A percentile compares a stretch with the other conserved stretches of the same genome.
These are phyloP conservation scores for Okapia johnstoni DNA, from an alignment of 2,113 vertebrate genomes.

Conservation along the genomic window DNA sequence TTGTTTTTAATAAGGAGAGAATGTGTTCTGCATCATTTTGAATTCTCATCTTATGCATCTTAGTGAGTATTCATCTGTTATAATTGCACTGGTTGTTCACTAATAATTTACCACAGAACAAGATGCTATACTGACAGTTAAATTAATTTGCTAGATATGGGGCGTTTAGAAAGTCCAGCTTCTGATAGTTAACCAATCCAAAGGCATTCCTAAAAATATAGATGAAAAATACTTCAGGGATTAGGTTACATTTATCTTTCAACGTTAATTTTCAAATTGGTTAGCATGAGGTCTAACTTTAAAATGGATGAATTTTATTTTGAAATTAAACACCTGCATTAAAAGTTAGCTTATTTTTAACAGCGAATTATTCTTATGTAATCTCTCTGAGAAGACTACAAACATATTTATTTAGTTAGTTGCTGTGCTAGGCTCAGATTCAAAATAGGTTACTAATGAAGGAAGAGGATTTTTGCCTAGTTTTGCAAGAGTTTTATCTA, in stretches of 20 bases:
- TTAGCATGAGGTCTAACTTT: conserved; percentile 39
- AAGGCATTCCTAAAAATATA: conserved; percentile 51
- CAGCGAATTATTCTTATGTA: not conserved
- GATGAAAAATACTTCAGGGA: conserved; percentile 50
- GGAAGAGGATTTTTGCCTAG: conserved; percentile 51
- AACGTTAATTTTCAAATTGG: conserved; percentile 43
- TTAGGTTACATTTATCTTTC: conserved; percentile 45
- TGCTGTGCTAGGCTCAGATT: conserved; percentile 41
- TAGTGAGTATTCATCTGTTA: not conserved
- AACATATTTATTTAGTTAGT: conserved; percentile 28
- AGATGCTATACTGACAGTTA: not conserved
- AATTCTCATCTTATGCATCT: not conserved
- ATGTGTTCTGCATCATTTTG: not conserved
- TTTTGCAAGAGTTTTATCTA: conserved; percentile 56
- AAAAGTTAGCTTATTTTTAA: conserved; percentile 19
- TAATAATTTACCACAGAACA: not conserved
- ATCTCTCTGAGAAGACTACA: conserved; percentile 42
- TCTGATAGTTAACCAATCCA: conserved; percentile 26
- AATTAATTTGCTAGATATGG: conserved; percentile 23
- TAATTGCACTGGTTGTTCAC: not conserved
- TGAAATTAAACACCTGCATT: not conserved
- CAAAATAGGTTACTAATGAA: conserved; percentile 53
- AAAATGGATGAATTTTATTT: conserved; percentile 54
- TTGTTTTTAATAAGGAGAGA: conserved; percentile 24
- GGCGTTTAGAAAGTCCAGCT: conserved; percentile 25